A percentile compares a stretch with the other conserved stretches of the same genome.
Conservation (phyloP, 2,113 vertebrate species). For the Lagopus muta region DNA sequence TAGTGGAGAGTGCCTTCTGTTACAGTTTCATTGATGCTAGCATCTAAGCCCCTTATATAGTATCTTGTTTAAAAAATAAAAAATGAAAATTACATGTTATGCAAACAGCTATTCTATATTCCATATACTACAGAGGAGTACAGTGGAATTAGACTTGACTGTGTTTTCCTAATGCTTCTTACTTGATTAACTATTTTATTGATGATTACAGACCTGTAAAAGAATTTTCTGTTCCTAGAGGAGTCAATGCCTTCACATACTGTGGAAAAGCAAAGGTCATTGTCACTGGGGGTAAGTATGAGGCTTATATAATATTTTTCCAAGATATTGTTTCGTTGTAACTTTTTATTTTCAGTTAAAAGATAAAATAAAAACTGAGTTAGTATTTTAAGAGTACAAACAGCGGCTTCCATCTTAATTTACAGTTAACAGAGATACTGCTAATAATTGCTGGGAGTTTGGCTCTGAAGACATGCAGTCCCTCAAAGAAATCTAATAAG, state of each 20-base stretch:
- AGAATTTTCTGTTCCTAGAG: constrained; percentile 77
- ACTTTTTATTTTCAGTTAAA: background rate
- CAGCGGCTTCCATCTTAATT: background rate
- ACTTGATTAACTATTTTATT: background rate
- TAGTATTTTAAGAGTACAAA: background rate
- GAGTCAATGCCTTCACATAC: constrained; percentile 78
- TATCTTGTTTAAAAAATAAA: too few species aligned
- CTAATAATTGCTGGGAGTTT: background rate
- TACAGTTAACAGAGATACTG: background rate
- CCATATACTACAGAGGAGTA: background rate
- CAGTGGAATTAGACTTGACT: background rate
- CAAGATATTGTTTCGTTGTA: background rate
- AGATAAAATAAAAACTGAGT: background rate
- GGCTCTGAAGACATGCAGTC: background rate
- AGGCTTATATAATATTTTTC: background rate
- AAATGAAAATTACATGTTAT: too few species aligned
- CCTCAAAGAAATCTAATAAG: background rate
- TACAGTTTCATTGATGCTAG: background rate
- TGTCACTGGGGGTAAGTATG: constrained; percentile 76
- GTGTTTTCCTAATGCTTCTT: background rate
- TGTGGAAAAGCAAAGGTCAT: constrained; percentile 78
- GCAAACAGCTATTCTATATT: background rate
- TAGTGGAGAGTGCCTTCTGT: background rate
- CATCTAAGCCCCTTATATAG: background rate
- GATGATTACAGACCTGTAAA: constrained; percentile 72